These are phyloP conservation scores for Chrysomela aeneicollis DNA, from an alignment of 2,888 invertebrate genomes.

Conservation along the genomic window DNA sequence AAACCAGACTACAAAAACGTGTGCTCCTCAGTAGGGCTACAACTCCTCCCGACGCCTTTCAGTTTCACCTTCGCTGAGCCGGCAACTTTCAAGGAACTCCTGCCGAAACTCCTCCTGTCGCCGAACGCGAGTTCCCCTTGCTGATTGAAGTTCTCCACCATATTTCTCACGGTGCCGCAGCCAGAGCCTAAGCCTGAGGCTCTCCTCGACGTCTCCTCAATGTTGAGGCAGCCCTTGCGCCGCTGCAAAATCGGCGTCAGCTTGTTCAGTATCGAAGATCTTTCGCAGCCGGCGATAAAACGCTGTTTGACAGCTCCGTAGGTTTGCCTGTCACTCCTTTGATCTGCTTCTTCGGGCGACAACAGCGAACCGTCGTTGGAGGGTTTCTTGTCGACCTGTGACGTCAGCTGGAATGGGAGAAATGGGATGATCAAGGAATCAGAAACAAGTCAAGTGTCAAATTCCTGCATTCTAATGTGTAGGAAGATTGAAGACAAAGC, in stretches of 20 bases:
- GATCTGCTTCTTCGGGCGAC: no score
- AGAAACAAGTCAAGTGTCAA: no score
- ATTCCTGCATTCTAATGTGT: no score
- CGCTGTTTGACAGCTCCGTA: slow-evolving; percentile 19
- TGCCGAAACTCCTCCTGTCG: slow-evolving; percentile 52
- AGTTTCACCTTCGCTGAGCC: slow-evolving; percentile 51
- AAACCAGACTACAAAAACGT: slow-evolving; percentile 40
- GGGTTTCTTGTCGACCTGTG: no score
- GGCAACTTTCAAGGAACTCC: slow-evolving; percentile 56
- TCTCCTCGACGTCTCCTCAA: slow-evolving; percentile 29
- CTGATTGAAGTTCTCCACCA: slow-evolving; percentile 58
- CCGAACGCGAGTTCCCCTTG: slow-evolving; percentile 53
- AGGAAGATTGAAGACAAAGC: no score
- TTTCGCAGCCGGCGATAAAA: slow-evolving; percentile 10
- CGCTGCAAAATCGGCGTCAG: slow-evolving; percentile 37
- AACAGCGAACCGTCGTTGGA: no score
- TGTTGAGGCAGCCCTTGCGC: slow-evolving; percentile 33
- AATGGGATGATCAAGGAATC: no score
- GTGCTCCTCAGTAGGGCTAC: slow-evolving; percentile 42
- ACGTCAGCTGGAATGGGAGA: no score
- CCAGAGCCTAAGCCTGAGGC: slow-evolving; percentile 32
- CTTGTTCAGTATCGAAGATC: slow-evolving; percentile 36
- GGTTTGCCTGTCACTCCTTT: not conserved
- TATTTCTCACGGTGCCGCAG: slow-evolving; percentile 56
- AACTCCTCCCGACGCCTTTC: slow-evolving; percentile 38